Conservation (phyloP, 2,113 vertebrate genomes). For the Zapornia atra region DNA sequence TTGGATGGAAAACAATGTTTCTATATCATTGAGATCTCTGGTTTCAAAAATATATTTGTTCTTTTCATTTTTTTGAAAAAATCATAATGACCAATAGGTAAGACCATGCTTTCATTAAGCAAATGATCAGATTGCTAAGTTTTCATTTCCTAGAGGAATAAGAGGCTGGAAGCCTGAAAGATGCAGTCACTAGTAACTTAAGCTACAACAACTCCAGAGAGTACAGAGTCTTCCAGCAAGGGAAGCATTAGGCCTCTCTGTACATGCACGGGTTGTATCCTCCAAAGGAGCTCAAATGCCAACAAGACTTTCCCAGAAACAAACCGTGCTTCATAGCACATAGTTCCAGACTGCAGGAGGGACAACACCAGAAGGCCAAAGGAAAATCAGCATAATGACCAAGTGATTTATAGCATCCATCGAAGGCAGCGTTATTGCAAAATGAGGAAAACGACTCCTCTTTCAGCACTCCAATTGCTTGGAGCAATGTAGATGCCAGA, state of each 20-base stretch:
- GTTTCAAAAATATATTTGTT: neutral
- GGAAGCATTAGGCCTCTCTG: neutral
- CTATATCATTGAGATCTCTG: neutral
- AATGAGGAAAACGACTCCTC: neutral
- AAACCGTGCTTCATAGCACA: neutral
- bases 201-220: neutral
- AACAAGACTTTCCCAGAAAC: conserved; percentile 51
- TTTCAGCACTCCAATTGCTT: neutral
- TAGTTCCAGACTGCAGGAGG: conserved; percentile 14
- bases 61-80: neutral
- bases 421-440: neutral
- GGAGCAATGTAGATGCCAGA: neutral
- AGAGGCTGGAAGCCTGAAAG: neutral
- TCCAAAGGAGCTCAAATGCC: conserved; percentile 37
- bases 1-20: neutral
- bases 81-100: neutral
- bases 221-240: conserved; percentile 8
- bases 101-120: neutral
- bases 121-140: neutral
- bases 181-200: conserved; percentile 19
- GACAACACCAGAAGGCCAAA: conserved; percentile 32
- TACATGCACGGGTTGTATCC: neutral
- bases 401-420: conserved; percentile 25
- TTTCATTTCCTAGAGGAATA: conserved; percentile 1
- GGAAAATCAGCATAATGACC: conserved; percentile 41